These are phyloP conservation scores for Austrofundulus limnaeus DNA, from an alignment of 2,113 vertebrate genomes.

Conservation along the genomic window DNA sequence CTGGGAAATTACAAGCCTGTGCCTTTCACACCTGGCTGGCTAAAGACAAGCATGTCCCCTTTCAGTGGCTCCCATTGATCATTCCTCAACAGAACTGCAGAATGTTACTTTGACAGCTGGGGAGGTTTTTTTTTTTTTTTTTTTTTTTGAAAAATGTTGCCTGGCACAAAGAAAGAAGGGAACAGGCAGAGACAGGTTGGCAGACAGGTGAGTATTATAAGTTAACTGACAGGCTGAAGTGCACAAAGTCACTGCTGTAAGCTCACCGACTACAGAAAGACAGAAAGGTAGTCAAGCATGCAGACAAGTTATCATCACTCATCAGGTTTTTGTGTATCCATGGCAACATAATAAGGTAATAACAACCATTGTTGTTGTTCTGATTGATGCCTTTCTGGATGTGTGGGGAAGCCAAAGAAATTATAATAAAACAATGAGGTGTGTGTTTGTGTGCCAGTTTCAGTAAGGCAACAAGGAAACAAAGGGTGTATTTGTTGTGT, in stretches of 20 bases:
- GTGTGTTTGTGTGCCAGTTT: slow-evolving; percentile 13
- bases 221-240: slow-evolving; percentile 35
- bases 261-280: slow-evolving; percentile 15
- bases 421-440: not conserved
- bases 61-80: slow-evolving; percentile 25
- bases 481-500: slow-evolving; percentile 16
- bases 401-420: slow-evolving; percentile 6
- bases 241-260: slow-evolving; percentile 13
- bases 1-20: not conserved
- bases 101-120: slow-evolving; percentile 16
- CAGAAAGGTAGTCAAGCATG: slow-evolving; percentile 26
- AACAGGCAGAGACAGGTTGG: slow-evolving; percentile 43
- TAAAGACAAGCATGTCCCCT: slow-evolving; percentile 21
- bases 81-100: slow-evolving; percentile 38
- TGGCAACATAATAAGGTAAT: slow-evolving; percentile 14
- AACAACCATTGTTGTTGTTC: not conserved
- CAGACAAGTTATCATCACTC: slow-evolving; percentile 25
- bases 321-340: slow-evolving; percentile 20
- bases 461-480: slow-evolving; percentile 21
- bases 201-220: slow-evolving; percentile 15
- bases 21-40: slow-evolving; percentile 8
- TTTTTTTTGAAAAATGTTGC: not conserved
- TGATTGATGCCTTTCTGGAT: slow-evolving; percentile 11
- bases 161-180: slow-evolving; percentile 29
- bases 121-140: no score